phyloP scores from a whole-genome alignment of 2,797 vertebrate species.

The Champsocephalus esox region DNA sequence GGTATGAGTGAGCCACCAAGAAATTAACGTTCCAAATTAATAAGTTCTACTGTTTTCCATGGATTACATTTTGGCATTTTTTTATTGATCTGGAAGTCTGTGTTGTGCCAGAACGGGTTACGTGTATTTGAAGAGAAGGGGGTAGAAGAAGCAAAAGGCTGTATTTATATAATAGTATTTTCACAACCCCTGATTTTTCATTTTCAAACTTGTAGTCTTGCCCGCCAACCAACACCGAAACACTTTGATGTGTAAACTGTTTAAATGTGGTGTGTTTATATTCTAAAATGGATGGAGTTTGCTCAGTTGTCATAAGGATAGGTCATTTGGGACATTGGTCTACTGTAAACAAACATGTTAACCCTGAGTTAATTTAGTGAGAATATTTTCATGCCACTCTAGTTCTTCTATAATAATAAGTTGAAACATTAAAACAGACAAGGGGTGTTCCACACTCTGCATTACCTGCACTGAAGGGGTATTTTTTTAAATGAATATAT shows the following conservation, averaged over 20 bases:
- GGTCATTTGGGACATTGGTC: not conserved
- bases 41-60: not conserved
- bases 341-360: not conserved
- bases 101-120: not conserved
- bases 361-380: not conserved
- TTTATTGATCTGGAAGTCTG: not conserved
- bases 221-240: no score
- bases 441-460: not conserved
- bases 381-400: not conserved
- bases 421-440: no score
- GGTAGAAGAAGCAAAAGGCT: no score
- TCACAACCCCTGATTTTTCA: no score
- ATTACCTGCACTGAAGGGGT: not conserved
- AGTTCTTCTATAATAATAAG: not conserved
- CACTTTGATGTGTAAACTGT: no score
- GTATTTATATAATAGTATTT: no score
- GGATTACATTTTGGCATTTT: not conserved
- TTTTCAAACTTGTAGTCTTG: no score
- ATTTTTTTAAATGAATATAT: not conserved
- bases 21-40: not conserved
- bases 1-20: not conserved
- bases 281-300: not conserved
- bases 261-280: no score
- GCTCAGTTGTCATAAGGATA: not conserved
- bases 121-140: not conserved